A percentile compares a stretch with the other conserved stretches of the same genome.
Conservation (phyloP, 2,797 vertebrate genomes). For the Nannoperca australis region DNA sequence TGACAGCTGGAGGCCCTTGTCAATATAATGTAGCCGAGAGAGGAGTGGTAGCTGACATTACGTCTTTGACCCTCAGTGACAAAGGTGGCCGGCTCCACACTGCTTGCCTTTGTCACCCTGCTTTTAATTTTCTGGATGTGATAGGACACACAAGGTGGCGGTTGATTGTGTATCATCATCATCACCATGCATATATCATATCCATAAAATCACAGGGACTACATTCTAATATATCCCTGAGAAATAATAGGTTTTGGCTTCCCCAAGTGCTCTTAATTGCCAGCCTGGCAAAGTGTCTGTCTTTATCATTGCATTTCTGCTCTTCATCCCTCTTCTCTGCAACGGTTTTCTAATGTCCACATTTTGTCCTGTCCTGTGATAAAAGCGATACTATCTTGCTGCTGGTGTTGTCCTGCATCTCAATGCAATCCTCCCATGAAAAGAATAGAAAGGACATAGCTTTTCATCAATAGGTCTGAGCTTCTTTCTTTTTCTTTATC, state of each 20-base stretch:
- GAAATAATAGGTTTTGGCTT: conserved; percentile 44
- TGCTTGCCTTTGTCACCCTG: conserved; percentile 10
- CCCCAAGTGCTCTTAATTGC: conserved; percentile 55
- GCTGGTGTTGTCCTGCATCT: conserved; percentile 72
- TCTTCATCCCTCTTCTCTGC: conserved; percentile 40
- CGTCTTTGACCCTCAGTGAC: conserved; percentile 30
- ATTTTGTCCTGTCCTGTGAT: conserved; percentile 64
- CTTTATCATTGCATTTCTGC: conserved; percentile 50
- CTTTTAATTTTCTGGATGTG: conserved; percentile 32
- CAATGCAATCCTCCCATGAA: conserved; percentile 60
- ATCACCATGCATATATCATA: neutral
- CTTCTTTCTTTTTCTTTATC: conserved; percentile 28
- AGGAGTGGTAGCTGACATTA: conserved; percentile 45
- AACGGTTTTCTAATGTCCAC: conserved; percentile 58
- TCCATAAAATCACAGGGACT: neutral
- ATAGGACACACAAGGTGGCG: neutral
- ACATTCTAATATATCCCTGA: conserved; percentile 24
- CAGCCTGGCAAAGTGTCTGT: conserved; percentile 43
- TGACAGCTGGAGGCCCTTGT: conserved; percentile 68
- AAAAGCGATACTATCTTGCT: conserved; percentile 69
- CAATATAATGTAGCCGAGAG: conserved; percentile 62
- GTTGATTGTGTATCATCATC: conserved; percentile 27
- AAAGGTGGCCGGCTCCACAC: conserved; percentile 32
- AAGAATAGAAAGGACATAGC: conserved; percentile 57
- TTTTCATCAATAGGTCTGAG: conserved; percentile 55